Evolutionary conservation across 2,113 vertebrate genomes (phyloP), one percentile per base, ranked within the genome.

Genomic region (Eidolon helvum): DNA sequence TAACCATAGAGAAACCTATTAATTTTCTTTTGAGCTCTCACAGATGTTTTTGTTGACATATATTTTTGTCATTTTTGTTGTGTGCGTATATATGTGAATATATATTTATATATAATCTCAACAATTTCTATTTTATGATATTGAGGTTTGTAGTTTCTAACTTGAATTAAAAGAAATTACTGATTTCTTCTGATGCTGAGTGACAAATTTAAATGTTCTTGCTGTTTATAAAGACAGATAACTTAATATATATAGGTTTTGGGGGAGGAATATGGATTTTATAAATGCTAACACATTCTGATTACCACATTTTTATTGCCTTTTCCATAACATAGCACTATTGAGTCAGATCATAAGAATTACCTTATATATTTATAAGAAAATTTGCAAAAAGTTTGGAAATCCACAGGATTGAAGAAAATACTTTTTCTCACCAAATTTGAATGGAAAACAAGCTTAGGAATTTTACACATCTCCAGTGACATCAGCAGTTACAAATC

Each of bases 401-500:
- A 91, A 82, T 19, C 38, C 30, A 84, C 5, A 65, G 16, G 92
- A 26, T 57, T 91, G 26, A 86, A 77, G 66, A 69, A 88, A 78
- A 28, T 77, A 63, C 24, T 82, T 94, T 92, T 61, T 63, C 59
- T 89, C 55, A 96, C 26, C 48, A 93, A 69, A 77, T 78, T 43
- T 53, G 38, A 75, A 65, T 48, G 26, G 22, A 93, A 87, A 90
- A 85, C n/a, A 86, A 97, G 28, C 15, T 83, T 83, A 89, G 59
- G 53, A 77, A 87, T 92, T 91, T 57, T 89, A 79, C 15, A 65
- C 75, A 50, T 83, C 45, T 94, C 53, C n/a, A 92, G 61, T 87
- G 72, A 86, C 38, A 87, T 59, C 6, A 14, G 84, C 78, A 71
- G 86, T 86, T 82, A 92, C 45, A 95, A 92, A 93, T 92, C 61